Base-by-base conservation (phyloP, 2,797 vertebrate genomes). In the Novumbra hubbsi region DNA sequence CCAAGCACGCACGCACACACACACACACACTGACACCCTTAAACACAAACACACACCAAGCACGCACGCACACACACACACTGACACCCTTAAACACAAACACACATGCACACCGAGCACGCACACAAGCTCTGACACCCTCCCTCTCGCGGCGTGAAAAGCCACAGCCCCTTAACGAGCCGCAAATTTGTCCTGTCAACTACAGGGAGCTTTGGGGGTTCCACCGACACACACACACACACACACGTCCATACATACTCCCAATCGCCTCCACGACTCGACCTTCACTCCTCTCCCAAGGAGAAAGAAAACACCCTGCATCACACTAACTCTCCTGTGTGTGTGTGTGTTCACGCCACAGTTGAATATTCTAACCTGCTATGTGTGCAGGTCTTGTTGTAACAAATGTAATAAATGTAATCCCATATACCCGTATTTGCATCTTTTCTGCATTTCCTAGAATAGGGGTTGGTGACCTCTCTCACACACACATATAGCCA, bases 121-220 rank as follows among this genome's bases (percentile, higher is more conserved):
- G 60, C 50, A 41, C 80, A 80, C 85, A 79, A 74, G 80, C 72
- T 0, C 9, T 74, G 80, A 76, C 85, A 86, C 82, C 24, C 85
- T 83, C 76, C 82, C 84, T 79, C 85, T 81, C 84, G 79, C 78
- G 88, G 89, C 85, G 95, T 95, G 95, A 96, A 98, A 97, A 98
- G 95, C 95, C 89, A 92, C 92, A 91, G 90, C 92, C 90, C 92
- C 92, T 92, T 95, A 95, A 97, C 93, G 93, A 95, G 92, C 92
- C 90, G 92, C 93, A 96, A 96, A 96, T 97, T 95, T 96, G 95
- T 95, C 95, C 95, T 94, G 95, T 95, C 94, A 94, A 94, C 93
- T 92, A 92, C 90, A 92, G 78, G 73, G 88, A 85, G 63, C 88
- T 83, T 73, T 75, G 73, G 91, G 89, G 94, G 92, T 92, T 91